Evolutionary conservation across 2,113 vertebrate species (phyloP), one percentile per base, ranked within the genome.

Genomic region (Odontesthes bonariensis): DNA sequence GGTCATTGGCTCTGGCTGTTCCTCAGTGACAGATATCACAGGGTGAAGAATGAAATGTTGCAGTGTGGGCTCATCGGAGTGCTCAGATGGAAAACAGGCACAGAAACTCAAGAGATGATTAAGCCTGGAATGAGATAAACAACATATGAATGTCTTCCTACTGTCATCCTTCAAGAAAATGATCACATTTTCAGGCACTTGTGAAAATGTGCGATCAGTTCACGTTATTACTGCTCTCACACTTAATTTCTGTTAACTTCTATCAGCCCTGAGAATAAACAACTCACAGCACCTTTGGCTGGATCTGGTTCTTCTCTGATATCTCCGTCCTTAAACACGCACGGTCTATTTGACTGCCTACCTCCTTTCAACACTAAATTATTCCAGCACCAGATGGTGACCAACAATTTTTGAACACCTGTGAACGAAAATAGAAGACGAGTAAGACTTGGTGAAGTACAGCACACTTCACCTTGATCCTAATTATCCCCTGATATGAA

Each of bases 1-100:
- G 72, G 44, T 75, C 55, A 51, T 53, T 76, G 72, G 60, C 53
- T 32, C n/a, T 6, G 35, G 71, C 58, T 38, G 46, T 46, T 75
- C 35, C 64, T 79, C n/a, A 82, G 63, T 61, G 79, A 84, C 74
- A 89, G 59, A 79, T 81, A 63, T 73, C 76, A 73, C 52, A 52
- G 62, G 40, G 40, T 2, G 27, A 79, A 40, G 40, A 75, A 68
- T 79, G 27, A 87, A 82, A 65, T 35, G 20, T 22, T 80, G 80
- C 12, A 69, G 81, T 68, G 49, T 52, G 60, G 58, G 38, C 64
- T 81, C 69, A 12, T 61, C 33, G 1, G 27, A n/a, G 47, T 31
- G 32, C 7, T 14, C 56, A 89, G 86, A 73, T 86, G 76, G 70
- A 75, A 74, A 83, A 69, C 79, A 86, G 83, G 66, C 53, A 27